phyloP scores from a whole-genome alignment of 2,888 invertebrate genomes.

The Coenonympha arcania region DNA sequence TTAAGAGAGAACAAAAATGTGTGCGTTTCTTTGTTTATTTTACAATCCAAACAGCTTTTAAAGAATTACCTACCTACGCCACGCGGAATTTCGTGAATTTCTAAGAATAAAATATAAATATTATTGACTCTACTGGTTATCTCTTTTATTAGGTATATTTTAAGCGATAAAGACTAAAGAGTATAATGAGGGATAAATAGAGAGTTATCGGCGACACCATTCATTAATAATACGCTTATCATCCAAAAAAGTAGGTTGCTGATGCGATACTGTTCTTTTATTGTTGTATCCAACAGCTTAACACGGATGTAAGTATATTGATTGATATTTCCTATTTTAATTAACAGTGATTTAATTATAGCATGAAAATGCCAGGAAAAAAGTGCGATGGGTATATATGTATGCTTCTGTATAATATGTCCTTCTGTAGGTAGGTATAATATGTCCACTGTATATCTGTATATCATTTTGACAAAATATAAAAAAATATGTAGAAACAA shows the following conservation, averaged over 20 bases:
- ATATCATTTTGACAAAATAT: too few species aligned
- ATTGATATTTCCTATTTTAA: too few species aligned
- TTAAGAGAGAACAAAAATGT: background rate
- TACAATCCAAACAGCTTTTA: background rate
- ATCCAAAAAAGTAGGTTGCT: slow-evolving; percentile 37
- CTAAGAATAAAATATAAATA: slow-evolving; percentile 4
- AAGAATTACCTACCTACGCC: too few species aligned
- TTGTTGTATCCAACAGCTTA: slow-evolving; percentile 21
- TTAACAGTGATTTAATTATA: too few species aligned
- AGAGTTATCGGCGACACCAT: slow-evolving; percentile 54
- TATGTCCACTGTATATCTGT: too few species aligned
- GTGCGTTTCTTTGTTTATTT: background rate
- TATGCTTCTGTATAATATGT: too few species aligned
- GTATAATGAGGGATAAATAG: slow-evolving; percentile 35
- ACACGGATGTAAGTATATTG: slow-evolving; percentile 21
- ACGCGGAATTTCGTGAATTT: background rate
- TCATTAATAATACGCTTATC: slow-evolving; percentile 62
- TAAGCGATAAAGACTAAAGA: slow-evolving; percentile 43
- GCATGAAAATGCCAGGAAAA: too few species aligned
- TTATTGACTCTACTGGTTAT: slow-evolving; percentile 12
- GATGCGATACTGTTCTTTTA: slow-evolving; percentile 31
- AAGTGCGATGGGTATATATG: too few species aligned
- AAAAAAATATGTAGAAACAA: too few species aligned
- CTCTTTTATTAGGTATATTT: slow-evolving; percentile 57
- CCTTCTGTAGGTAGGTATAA: too few species aligned